A percentile compares a stretch with the other conserved stretches of the same genome.
Evolutionary conservation across 1,140 invertebrate genomes (phyloP).

Genomic region (Megathymus violae): DNA sequence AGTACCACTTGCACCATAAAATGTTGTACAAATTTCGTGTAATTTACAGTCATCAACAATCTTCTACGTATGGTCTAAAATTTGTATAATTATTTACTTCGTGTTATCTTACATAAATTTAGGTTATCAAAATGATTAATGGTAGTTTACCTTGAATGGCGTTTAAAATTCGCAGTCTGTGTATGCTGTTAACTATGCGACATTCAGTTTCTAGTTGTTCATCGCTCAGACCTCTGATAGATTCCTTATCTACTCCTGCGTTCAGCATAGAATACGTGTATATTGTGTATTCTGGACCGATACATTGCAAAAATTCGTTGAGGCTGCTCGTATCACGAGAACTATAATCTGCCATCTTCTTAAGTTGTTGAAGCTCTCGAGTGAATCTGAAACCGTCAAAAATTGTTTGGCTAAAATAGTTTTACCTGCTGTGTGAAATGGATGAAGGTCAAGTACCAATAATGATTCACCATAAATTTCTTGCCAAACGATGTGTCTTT

Average conservation of each 20-base stretch:
- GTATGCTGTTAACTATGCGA: slow-evolving; percentile 96
- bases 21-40: slow-evolving; percentile 3
- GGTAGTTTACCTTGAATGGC: slow-evolving; percentile 91
- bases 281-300: slow-evolving; percentile 96
- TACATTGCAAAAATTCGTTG: slow-evolving; percentile 94
- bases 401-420: slow-evolving; percentile 3
- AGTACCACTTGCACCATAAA: not conserved
- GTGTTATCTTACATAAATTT: slow-evolving; percentile 31
- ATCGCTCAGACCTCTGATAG: slow-evolving; percentile 92
- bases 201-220: slow-evolving; percentile 96
- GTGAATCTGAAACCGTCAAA: slow-evolving; percentile 89
- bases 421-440: slow-evolving; percentile 2
- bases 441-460: not conserved
- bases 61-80: slow-evolving; percentile 9
- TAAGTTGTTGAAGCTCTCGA: slow-evolving; percentile 96
- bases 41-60: slow-evolving; percentile 14
- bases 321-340: slow-evolving; percentile 96
- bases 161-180: slow-evolving; percentile 94
- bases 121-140: slow-evolving; percentile 39
- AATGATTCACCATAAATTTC: not conserved
- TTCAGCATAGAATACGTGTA: slow-evolving; percentile 99
- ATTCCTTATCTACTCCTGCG: slow-evolving; percentile 95
- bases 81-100: slow-evolving; percentile 21
- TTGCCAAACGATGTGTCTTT: not conserved
- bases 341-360: slow-evolving; percentile 98